A percentile compares a stretch with the other conserved stretches of the same genome.
phyloP scores from a whole-genome alignment of 1,140 invertebrate species.

The Paraescarpia echinospica region DNA sequence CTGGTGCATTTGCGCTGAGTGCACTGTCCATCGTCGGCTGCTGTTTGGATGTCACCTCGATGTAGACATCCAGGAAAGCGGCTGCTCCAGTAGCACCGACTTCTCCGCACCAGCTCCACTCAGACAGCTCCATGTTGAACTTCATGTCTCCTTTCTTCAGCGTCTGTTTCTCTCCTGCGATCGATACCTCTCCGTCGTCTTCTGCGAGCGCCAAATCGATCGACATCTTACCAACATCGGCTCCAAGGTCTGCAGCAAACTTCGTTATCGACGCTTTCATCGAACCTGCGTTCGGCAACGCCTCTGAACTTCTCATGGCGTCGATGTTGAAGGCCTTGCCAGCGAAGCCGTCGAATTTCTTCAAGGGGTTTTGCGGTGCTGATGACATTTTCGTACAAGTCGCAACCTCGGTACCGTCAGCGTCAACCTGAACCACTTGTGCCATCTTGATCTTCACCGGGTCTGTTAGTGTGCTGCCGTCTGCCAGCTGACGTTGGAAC shows the following conservation, averaged over 20 bases:
- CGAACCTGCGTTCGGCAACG: neutral
- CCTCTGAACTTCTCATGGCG: neutral
- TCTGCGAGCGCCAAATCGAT: neutral
- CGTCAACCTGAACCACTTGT: neutral
- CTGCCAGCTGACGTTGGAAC: neutral
- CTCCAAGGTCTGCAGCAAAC: neutral
- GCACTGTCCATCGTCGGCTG: neutral
- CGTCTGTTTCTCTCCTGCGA: neutral
- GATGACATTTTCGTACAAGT: neutral
- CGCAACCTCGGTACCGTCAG: neutral
- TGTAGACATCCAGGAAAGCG: neutral
- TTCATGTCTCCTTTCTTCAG: conserved; percentile 1
- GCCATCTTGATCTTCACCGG: conserved; percentile 3
- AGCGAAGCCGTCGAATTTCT: neutral
- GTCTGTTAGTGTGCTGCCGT: neutral
- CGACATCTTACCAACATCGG: neutral
- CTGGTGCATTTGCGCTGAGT: neutral
- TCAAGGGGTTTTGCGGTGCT: neutral
- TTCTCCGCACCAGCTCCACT: neutral
- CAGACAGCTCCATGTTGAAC: neutral
- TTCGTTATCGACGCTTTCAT: neutral
- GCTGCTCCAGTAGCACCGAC: neutral
- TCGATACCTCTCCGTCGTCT: neutral
- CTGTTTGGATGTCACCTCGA: neutral
- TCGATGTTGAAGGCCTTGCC: neutral